Base-by-base conservation (phyloP, 1,140 invertebrate genomes). In the Copidosoma floridanum region DNA sequence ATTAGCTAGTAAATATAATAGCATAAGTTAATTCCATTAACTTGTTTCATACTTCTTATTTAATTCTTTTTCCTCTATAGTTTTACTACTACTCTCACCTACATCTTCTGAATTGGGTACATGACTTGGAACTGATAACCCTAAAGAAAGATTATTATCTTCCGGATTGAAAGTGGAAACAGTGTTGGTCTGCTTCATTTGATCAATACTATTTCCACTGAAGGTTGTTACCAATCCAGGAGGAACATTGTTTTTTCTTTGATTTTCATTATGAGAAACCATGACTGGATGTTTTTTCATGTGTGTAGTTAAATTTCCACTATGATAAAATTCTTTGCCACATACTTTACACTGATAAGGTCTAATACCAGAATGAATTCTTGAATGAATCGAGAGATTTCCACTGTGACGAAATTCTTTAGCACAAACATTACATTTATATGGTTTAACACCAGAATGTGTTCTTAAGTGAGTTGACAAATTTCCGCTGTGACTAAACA, bases 301-400 rank as follows among this genome's bases (percentile, higher is more conserved):
- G 47, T 81, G 78, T n/a, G 79, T 81, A 3, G 78, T 79, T 32
- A 81, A 79, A 70, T 82, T 88, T 66, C 79, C 85, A 70, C 81
- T 84, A 67, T 82, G 86, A 73, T 86, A 86, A 77, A 90, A 90
- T 54, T 83, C 82, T 66, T 88, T 86, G 26, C 83, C 82, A 75
- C 89, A 91, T 53, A 88, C 75, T 70, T 84, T 85, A 75, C 89
- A 91, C 69, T 85, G 84, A 72, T 86, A 89, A 10, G 88, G 88
- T 59, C 79, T 81, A 11, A 81, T 71, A 3, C 79, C 79, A 14
- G 77, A 82, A 65, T 81, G 83, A 80, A 77, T 84, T 74, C 65
- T 79, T 72, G 76, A 81, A 54, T 76, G 83, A 69, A 78, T 85
- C 46, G 71, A 82, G 48, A 84, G 68, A 68, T 83, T 84, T 8